Percentiles rank a stretch among this genome's conserved stretches.
These are phyloP conservation scores for Lasioglossum albipes DNA, from an alignment of 1,140 invertebrate genomes.

Conservation along the genomic window DNA sequence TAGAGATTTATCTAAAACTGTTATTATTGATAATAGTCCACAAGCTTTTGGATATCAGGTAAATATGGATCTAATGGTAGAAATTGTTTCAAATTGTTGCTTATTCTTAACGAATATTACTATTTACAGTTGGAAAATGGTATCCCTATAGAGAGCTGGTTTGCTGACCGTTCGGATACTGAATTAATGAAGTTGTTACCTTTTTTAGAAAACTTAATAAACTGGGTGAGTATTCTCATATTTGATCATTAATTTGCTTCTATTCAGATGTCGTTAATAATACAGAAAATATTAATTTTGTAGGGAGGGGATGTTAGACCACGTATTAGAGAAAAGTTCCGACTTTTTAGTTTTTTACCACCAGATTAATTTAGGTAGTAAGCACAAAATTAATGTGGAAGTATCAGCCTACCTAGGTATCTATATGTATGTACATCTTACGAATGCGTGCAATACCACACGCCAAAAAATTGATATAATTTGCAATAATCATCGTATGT, in stretches of 20 bases:
- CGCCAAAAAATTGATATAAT: not conserved
- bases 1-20: slow-evolving; percentile 93
- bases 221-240: slow-evolving; percentile 82
- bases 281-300: slow-evolving; percentile 68
- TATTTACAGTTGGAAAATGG: slow-evolving; percentile 94
- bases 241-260: not conserved
- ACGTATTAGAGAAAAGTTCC: slow-evolving; percentile 93
- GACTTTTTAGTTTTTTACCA: slow-evolving; percentile 92
- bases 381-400: slow-evolving; percentile 47
- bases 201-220: slow-evolving; percentile 93
- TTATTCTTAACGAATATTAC: slow-evolving; percentile 40
- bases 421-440: slow-evolving; percentile 46
- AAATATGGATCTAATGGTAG: slow-evolving; percentile 57
- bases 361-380: slow-evolving; percentile 84
- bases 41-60: slow-evolving; percentile 96
- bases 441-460: slow-evolving; percentile 36
- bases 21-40: slow-evolving; percentile 96
- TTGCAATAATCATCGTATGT: slow-evolving; percentile 29
- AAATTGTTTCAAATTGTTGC: not conserved
- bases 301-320: slow-evolving; percentile 95
- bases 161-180: slow-evolving; percentile 92
- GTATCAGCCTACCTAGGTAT: slow-evolving; percentile 30
- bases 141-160: slow-evolving; percentile 99
- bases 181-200: slow-evolving; percentile 96
- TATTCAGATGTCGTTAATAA: not conserved